phyloP scores from a whole-genome alignment of 2,113 vertebrate genomes.

The Stictonetta naevosa region DNA sequence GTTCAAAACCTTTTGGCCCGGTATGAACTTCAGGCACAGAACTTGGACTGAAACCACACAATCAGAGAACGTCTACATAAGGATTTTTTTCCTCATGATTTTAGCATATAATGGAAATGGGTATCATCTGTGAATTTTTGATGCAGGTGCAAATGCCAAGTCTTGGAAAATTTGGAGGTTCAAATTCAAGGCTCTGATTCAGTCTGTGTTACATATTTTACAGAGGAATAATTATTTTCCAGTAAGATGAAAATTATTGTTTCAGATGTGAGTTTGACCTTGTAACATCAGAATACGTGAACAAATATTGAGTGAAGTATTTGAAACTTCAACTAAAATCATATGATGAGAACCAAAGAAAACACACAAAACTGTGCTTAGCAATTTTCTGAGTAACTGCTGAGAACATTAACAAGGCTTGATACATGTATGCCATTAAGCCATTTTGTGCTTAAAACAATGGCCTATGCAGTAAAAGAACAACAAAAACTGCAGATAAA shows the following conservation, averaged over 20 bases:
- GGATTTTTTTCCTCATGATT: neutral
- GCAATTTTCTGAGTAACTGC: neutral
- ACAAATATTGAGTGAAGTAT: neutral
- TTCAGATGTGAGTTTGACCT: neutral
- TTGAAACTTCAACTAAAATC: constrained; percentile 4
- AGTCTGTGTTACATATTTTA: neutral
- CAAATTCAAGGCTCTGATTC: neutral
- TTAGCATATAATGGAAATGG: neutral
- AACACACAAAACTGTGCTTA: neutral
- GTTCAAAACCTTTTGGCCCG: neutral
- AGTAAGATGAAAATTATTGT: neutral
- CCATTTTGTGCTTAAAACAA: neutral
- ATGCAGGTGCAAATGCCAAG: neutral
- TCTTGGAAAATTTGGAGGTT: neutral
- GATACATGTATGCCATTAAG: neutral
- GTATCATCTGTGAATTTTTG: neutral
- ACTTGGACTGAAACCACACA: neutral
- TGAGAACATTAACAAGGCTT: neutral
- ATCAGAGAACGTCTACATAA: neutral
- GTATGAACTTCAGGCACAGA: neutral
- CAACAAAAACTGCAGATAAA: neutral
- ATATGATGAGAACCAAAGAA: neutral
- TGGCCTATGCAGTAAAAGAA: neutral
- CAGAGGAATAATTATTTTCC: neutral
- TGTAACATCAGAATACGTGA: neutral